A percentile compares a stretch with the other conserved stretches of the same genome.
Evolutionary conservation across 2,888 invertebrate species (phyloP).

Genomic region (Cotesia congregata): DNA sequence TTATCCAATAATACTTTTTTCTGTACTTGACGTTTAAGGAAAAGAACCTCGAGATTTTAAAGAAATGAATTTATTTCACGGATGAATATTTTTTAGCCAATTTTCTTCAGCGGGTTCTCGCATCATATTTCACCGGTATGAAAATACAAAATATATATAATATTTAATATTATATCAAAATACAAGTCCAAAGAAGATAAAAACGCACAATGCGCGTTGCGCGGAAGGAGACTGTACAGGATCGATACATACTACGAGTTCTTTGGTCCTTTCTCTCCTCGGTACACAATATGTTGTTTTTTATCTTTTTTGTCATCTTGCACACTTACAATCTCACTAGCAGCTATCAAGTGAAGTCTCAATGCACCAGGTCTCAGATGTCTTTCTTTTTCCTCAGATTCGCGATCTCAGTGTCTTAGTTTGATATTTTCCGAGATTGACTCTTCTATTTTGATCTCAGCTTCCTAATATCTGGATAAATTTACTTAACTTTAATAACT

Average conservation of each 20-base stretch:
- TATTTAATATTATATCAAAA: background rate
- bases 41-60: background rate
- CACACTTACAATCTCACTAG: background rate
- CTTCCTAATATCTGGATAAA: background rate
- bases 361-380: background rate
- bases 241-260: background rate
- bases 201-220: slow-evolving; percentile 1
- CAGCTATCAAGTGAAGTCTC: background rate
- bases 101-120: background rate
- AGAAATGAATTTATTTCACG: background rate
- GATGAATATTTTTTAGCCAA: background rate
- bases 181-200: background rate
- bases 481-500: background rate
- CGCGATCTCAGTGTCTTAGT: background rate
- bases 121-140: background rate
- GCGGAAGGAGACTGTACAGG: background rate
- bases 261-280: background rate
- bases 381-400: background rate
- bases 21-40: background rate
- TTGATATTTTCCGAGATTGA: background rate
- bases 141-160: background rate
- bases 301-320: background rate
- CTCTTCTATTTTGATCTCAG: background rate
- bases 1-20: background rate
- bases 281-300: background rate